Conservation (phyloP, 2,888 invertebrate species). For the Epirrita christyi region DNA sequence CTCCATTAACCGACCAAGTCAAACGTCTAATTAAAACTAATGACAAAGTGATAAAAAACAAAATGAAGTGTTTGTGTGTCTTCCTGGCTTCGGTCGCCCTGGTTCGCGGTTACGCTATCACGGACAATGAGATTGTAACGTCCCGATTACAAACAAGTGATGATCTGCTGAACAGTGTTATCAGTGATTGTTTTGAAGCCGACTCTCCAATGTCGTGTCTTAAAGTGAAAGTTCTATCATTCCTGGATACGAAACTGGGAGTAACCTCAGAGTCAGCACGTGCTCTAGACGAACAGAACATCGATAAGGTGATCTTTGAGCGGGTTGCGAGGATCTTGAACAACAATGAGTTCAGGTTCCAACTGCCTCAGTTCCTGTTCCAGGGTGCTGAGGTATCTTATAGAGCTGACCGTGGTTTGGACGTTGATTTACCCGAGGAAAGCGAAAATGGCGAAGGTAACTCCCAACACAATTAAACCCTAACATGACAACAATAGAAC, state of each 20-base stretch:
- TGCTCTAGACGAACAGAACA: slow-evolving; percentile 85
- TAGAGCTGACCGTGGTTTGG: slow-evolving; percentile 87
- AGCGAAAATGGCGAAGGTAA: slow-evolving; percentile 85
- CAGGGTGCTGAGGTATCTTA: slow-evolving; percentile 88
- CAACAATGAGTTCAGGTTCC: slow-evolving; percentile 90
- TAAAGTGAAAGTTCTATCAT: slow-evolving; percentile 90
- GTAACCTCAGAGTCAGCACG: slow-evolving; percentile 86
- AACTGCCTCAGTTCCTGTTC: slow-evolving; percentile 89
- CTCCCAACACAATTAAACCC: neutral
- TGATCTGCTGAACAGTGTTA: slow-evolving; percentile 88
- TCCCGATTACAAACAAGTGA: slow-evolving; percentile 87
- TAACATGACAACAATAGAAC: neutral
- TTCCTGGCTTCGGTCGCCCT: slow-evolving; percentile 81
- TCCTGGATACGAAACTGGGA: slow-evolving; percentile 89
- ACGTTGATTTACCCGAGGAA: slow-evolving; percentile 84
- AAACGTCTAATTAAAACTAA: slow-evolving; percentile 80
- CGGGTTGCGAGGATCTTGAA: slow-evolving; percentile 89
- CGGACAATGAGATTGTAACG: slow-evolving; percentile 84
- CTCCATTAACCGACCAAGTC: slow-evolving; percentile 77
- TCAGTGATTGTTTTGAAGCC: slow-evolving; percentile 89
- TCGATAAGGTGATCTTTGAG: slow-evolving; percentile 90
- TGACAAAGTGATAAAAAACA: slow-evolving; percentile 70
- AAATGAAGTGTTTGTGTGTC: slow-evolving; percentile 82
- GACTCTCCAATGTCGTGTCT: slow-evolving; percentile 89
- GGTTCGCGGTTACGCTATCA: slow-evolving; percentile 76